Evolutionary conservation across 1,140 invertebrate genomes (phyloP).

Genomic region (Gonatopus flavifemur): DNA sequence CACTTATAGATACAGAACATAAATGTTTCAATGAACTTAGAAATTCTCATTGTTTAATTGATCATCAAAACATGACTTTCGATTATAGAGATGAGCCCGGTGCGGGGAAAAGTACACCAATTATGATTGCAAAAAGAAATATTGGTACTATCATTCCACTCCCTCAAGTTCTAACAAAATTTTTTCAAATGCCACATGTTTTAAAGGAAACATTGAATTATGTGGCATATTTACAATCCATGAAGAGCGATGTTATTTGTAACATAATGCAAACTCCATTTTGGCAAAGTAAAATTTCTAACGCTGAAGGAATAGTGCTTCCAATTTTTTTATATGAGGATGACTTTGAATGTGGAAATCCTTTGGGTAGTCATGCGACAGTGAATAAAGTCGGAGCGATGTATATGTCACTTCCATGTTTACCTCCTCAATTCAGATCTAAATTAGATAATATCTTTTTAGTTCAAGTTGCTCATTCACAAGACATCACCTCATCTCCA

Average conservation of each 20-base stretch:
- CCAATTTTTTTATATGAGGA: no score
- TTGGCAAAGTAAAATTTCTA: conserved; percentile 11
- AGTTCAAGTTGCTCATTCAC: conserved; percentile 18
- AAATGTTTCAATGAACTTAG: background rate
- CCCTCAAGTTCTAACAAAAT: no score
- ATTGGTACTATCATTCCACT: no score
- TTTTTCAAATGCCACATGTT: no score
- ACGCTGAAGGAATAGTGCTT: conserved; percentile 7
- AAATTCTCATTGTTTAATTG: background rate
- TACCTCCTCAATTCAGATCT: conserved; percentile 18
- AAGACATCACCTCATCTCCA: conserved; percentile 14
- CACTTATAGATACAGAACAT: background rate
- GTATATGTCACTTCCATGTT: conserved; percentile 21
- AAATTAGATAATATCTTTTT: conserved; percentile 25
- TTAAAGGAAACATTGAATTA: no score
- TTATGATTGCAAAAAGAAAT: no score
- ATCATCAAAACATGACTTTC: background rate
- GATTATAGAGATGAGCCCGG: background rate
- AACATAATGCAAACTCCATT: conserved; percentile 20
- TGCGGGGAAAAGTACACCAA: no score
- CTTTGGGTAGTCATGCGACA: conserved; percentile 16
- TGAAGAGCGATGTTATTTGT: conserved; percentile 2
- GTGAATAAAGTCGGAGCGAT: conserved; percentile 20
- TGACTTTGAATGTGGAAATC: no score
- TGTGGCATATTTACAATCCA: no score